Evolutionary conservation across 92 coral and sea anemone genomes (phyloP).

Genomic region (Epizoanthus rinbou): DNA sequence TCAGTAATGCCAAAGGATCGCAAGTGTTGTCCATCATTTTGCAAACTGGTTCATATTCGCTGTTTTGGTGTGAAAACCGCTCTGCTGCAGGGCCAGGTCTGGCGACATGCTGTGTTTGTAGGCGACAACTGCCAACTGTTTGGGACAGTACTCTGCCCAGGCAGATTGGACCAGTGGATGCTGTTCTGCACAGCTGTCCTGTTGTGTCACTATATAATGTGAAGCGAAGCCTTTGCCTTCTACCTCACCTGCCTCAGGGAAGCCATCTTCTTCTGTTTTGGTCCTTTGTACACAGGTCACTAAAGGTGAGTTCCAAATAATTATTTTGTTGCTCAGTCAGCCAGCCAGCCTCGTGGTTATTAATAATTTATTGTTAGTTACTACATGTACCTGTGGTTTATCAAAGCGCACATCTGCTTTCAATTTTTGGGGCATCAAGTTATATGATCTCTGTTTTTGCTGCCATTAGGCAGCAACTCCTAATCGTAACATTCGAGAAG

Average conservation of each 20-base stretch:
- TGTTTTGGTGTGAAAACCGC: slow-evolving; percentile 97
- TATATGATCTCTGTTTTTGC: not conserved
- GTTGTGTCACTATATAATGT: slow-evolving; percentile 62
- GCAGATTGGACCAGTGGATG: slow-evolving; percentile 81
- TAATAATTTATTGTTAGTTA: too few relatives aligned
- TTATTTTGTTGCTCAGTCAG: too few relatives aligned
- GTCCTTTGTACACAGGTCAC: slow-evolving; percentile 70
- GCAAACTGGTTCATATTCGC: slow-evolving; percentile 68
- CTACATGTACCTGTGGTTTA: too few relatives aligned
- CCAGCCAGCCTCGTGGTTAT: too few relatives aligned
- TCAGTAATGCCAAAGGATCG: slow-evolving; percentile 90
- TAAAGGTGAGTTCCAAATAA: slow-evolving; percentile 67
- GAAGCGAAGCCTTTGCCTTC: slow-evolving; percentile 71
- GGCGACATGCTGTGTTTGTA: slow-evolving; percentile 85
- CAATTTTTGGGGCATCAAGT: not conserved
- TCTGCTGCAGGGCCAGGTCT: slow-evolving; percentile 56
- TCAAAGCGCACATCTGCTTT: not conserved
- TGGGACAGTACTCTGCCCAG: slow-evolving; percentile 54
- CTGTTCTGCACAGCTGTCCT: slow-evolving; percentile 91
- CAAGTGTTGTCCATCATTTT: slow-evolving; percentile 62
- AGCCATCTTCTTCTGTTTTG: slow-evolving; percentile 74
- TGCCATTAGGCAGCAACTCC: too few relatives aligned
- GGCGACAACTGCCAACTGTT: slow-evolving; percentile 56
- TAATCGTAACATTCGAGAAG: too few relatives aligned
- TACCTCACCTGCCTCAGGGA: slow-evolving; percentile 73